These are phyloP conservation scores for Idaea biselata DNA, from an alignment of 2,888 invertebrate genomes.

Conservation along the genomic window DNA sequence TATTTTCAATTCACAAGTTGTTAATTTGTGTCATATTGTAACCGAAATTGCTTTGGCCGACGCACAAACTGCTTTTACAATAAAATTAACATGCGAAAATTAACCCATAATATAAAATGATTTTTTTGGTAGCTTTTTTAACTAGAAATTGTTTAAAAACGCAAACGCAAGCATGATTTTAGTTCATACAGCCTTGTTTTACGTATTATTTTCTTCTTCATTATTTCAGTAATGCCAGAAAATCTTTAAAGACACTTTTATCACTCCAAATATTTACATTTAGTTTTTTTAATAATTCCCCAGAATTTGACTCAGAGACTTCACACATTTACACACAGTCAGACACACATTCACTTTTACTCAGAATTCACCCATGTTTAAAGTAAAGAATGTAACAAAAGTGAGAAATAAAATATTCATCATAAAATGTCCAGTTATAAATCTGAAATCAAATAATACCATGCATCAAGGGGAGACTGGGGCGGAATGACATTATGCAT, in stretches of 20 bases:
- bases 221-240: too few species aligned
- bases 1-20: neutral
- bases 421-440: neutral
- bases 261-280: too few species aligned
- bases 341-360: neutral
- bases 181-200: too few species aligned
- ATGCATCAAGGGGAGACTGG: conserved; percentile 5
- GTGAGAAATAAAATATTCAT: neutral
- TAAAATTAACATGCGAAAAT: neutral
- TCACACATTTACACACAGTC: too few species aligned
- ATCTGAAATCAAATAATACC: neutral
- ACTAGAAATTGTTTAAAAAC: too few species aligned
- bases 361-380: neutral
- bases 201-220: too few species aligned
- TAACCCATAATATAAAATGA: neutral
- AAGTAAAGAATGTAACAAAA: neutral
- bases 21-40: neutral
- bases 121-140: neutral
- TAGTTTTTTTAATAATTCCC: too few species aligned
- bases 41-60: neutral
- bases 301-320: too few species aligned
- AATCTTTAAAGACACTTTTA: too few species aligned
- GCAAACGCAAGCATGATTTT: too few species aligned
- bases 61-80: neutral
- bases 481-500: conserved; percentile 32